Evolutionary conservation across 2,113 vertebrate species (phyloP), one percentile per base, ranked within the genome.

Genomic region (Melospiza georgiana): DNA sequence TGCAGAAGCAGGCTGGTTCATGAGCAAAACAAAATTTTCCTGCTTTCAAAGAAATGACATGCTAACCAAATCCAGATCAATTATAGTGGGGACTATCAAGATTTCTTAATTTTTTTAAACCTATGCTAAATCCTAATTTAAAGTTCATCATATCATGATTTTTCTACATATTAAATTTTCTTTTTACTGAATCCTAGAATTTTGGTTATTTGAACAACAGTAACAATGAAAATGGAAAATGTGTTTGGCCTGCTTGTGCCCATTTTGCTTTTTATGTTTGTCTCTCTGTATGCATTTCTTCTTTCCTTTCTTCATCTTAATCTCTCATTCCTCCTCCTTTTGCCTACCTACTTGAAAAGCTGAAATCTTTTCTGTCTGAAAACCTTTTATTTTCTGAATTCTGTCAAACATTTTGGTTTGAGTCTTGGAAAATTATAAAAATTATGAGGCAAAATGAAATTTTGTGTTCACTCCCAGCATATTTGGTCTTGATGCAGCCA

Each of bases 41-140:
- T 30, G 9, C 28, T 82, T 65, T 54, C 39, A 59, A 67, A 67
- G 27, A 62, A 76, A 51, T 5, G 0, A 9, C 5, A 4, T 33
- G 6, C 28, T 55, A 51, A 33, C 8, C 28, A 66, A 87, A 20
- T 5, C 16, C 22, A 41, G 35, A 46, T 10, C 6, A 71, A 28
- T 46, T 30, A 14, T 9, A 52, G 6, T 2, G 5, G 16, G 10
- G n/a, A 35, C 18, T 59, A 2, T 2, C 35, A 23, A 0, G 0
- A 18, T 58, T 72, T 23, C 21, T 62, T 63, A 3, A 3, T 33
- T 23, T 37, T 37, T 37, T 37, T 25, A 31, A 9, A 1, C 51
- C 37, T 27, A 4, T 63, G 15, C 11, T 81, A 19, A 58, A 48
- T 44, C 7, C 15, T 54, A 76, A 23, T 6, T 43, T 52, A 52